Base-by-base conservation (phyloP, 1,140 invertebrate genomes). In the Pseudomyrmex concolor region DNA sequence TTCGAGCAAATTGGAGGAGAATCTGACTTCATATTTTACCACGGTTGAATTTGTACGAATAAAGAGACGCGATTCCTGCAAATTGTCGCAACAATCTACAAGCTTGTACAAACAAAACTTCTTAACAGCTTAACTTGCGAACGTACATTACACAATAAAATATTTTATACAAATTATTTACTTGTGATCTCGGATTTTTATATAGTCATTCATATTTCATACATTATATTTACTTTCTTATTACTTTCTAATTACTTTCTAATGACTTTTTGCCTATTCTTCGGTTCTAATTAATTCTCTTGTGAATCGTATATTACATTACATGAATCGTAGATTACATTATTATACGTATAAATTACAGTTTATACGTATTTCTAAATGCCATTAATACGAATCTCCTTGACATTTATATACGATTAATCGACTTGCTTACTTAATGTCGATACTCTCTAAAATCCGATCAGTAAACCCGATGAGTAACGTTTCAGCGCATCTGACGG, bases 21-120 rank as follows among this genome's bases (percentile, higher is more conserved):
- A 34, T 34, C 54, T 78, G n/a, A 22, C 48, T 78, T 66, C 8
- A 51, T 64, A 15, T 76, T 63, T 50, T 34, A 67, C 22, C 51
- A 48, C 8, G 5, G 4, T 48, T 43, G 4, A 1, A 70, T 57
- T 45, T 70, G 19, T 19, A 72, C 7, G 45, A 17, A n/a, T 4
- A 64, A 17, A 55, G 9, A 57, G 48, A 71, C 1, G 12, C 15
- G 1, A 45, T 13, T 34, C 5, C 4, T 17, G 2, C n/a, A 57
- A 57, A 45, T 57, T 57, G n/a, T 72, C 0, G 10, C n/a, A 71
- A 25, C 22, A 70, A 51, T 50, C 10, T 12, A 8, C 10, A 13
- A 17, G 7, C 13, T 17, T 12, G 22, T 59, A 55, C 54, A 19
- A 17, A 17, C 5, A 19, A 59, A 17, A 59, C 4, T 12, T 60